phyloP scores from a whole-genome alignment of 2,113 vertebrate species.

The Montifringilla adamsi region DNA sequence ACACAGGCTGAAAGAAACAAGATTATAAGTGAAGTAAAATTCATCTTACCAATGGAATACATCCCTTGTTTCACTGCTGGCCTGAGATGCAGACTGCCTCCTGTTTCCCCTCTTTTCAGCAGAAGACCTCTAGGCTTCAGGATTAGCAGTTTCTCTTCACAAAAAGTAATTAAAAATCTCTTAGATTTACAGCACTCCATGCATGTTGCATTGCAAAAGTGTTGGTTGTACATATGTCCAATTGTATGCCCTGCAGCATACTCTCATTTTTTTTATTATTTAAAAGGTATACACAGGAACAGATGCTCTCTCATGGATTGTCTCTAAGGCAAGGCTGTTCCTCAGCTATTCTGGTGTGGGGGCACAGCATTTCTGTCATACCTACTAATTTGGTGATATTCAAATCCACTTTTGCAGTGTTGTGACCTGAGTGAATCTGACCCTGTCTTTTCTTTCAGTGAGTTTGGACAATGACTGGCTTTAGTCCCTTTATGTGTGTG shows the following conservation, averaged over 20 bases:
- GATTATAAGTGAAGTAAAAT: not conserved
- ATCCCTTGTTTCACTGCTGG: not conserved
- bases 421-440: not conserved
- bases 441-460: not conserved
- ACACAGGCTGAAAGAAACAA: not conserved
- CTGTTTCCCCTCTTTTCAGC: not conserved
- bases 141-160: not conserved
- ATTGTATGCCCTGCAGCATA: not conserved
- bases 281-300: not conserved
- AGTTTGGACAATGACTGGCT: not conserved
- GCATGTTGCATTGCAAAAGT: not conserved
- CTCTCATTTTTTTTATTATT: not conserved
- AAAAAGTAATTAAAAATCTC: not conserved
- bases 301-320: not conserved
- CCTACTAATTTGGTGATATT: not conserved
- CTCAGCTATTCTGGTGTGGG: not conserved
- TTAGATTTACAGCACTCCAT: not conserved
- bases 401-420: not conserved
- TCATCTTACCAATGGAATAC: not conserved
- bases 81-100: not conserved
- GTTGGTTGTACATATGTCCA: not conserved
- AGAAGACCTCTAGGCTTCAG: not conserved
- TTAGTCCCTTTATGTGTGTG: not conserved
- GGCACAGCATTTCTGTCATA: not conserved
- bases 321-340: not conserved